Conservation (phyloP, 2,797 vertebrate genomes). For the Characodon lateralis region DNA sequence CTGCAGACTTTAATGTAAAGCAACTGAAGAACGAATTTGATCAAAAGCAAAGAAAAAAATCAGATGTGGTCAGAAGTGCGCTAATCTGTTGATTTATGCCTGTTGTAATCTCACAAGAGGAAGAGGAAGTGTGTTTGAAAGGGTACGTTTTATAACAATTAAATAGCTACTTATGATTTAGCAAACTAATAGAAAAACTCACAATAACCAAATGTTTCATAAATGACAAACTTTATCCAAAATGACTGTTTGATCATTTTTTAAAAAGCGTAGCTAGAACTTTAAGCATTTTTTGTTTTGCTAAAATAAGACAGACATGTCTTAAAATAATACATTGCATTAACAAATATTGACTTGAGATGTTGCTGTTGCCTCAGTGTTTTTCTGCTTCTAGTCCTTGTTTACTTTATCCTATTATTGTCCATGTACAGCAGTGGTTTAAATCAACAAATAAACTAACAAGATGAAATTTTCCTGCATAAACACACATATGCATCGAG, state of each 20-base stretch:
- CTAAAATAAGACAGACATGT: neutral
- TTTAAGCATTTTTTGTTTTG: neutral
- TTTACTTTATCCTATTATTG: neutral
- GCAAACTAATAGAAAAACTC: neutral
- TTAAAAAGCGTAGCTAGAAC: neutral
- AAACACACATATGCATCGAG: neutral
- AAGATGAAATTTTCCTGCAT: neutral
- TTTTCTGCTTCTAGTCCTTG: neutral
- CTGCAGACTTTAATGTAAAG: neutral
- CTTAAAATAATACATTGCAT: neutral
- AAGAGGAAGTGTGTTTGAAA: neutral
- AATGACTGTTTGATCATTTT: neutral
- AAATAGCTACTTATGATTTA: neutral
- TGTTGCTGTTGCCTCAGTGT: neutral
- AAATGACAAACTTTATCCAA: neutral
- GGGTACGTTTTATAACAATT: neutral
- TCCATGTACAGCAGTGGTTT: neutral
- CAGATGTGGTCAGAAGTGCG: too few relatives aligned
- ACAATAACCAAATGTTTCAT: neutral
- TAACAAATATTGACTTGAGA: neutral
- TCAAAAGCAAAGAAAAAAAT: too few relatives aligned
- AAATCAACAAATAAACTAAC: neutral
- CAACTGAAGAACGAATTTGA: too few relatives aligned
- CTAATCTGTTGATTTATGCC: too few relatives aligned
- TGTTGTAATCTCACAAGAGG: neutral